Conservation (phyloP, 2,113 vertebrate species). For the Patagioenas fasciata region DNA sequence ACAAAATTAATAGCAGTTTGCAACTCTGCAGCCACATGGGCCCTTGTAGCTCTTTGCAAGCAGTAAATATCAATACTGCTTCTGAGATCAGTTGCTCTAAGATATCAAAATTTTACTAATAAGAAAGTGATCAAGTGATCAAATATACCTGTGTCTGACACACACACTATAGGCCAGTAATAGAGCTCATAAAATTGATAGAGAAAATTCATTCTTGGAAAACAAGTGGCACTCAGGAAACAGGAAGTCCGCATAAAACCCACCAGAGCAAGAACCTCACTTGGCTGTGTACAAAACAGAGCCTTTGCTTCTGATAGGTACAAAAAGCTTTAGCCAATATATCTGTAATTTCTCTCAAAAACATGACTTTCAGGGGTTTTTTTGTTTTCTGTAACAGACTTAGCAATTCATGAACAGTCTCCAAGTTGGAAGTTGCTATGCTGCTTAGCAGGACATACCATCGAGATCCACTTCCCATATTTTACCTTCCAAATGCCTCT, state of each 20-base stretch:
- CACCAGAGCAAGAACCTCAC: neutral
- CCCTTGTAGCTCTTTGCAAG: neutral
- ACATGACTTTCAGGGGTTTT: rapidly evolving
- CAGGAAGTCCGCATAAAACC: neutral
- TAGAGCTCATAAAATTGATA: neutral
- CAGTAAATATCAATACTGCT: neutral
- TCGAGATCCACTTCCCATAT: neutral
- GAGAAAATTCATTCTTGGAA: neutral
- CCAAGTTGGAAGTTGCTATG: neutral
- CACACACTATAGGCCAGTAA: neutral
- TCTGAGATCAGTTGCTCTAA: neutral
- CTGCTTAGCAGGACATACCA: neutral
- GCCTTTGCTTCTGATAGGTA: neutral
- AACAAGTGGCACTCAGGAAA: neutral
- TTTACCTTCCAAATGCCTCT: neutral
- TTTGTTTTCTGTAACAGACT: neutral
- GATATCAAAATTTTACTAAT: neutral
- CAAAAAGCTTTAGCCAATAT: neutral
- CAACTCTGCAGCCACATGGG: neutral
- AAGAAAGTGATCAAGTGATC: neutral
- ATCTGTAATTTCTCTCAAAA: neutral
- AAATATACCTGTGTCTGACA: neutral
- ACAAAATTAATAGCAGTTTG: neutral
- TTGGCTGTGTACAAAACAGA: neutral
- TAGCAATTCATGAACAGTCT: neutral